These are phyloP conservation scores for Bombus huntii DNA, from an alignment of 1,140 invertebrate genomes.

Conservation along the genomic window DNA sequence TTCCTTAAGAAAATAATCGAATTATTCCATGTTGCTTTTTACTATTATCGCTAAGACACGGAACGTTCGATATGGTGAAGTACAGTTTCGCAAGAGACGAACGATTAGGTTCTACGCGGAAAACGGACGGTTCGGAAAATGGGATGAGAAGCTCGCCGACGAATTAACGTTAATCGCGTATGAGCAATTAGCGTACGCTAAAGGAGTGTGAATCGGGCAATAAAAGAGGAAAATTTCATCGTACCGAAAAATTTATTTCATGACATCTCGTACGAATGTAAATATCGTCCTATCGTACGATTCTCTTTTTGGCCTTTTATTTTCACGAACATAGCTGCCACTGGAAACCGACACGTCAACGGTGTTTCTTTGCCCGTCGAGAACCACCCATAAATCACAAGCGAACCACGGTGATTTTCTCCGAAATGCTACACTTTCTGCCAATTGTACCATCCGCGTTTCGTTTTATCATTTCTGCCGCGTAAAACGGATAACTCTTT, in stretches of 20 bases:
- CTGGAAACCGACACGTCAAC: neutral
- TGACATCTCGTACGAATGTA: too few species aligned
- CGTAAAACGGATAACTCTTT: neutral
- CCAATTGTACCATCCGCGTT: neutral
- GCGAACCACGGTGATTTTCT: neutral
- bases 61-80: too few species aligned
- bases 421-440: neutral
- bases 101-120: too few species aligned
- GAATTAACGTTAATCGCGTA: constrained; percentile 22
- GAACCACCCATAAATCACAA: neutral
- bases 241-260: neutral
- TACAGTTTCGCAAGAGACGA: neutral
- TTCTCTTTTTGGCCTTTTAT: neutral
- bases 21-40: neutral
- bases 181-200: neutral
- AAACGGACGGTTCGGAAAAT: too few species aligned
- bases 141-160: neutral
- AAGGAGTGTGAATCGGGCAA: constrained; percentile 9
- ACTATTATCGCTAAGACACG: accelerated
- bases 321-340: neutral
- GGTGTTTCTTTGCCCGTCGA: neutral
- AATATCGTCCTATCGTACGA: neutral
- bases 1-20: neutral
- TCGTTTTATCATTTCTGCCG: neutral
- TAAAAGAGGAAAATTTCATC: neutral